Evolutionary conservation across 2,797 vertebrate genomes (phyloP).

Genomic region (Platyrinchus mystaceus): DNA sequence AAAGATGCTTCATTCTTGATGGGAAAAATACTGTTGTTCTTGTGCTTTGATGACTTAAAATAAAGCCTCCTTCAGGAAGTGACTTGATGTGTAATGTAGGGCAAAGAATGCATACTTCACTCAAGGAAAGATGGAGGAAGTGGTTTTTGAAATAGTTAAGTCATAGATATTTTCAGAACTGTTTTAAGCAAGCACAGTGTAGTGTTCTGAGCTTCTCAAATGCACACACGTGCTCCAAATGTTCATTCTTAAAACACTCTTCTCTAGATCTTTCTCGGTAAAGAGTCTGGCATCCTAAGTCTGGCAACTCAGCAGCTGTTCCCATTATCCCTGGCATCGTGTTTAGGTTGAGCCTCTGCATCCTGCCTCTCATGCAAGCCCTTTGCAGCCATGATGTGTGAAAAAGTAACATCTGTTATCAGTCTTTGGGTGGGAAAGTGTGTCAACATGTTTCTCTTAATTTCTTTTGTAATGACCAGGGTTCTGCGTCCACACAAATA

Average conservation of each 20-base stretch:
- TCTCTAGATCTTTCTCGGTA: background rate
- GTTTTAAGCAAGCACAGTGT: background rate
- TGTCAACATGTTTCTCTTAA: background rate
- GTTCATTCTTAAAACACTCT: background rate
- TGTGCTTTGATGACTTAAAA: background rate
- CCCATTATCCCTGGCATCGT: accelerated
- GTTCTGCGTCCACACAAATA: background rate
- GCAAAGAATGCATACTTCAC: background rate
- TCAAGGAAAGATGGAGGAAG: background rate
- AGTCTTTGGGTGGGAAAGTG: background rate
- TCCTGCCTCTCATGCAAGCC: background rate
- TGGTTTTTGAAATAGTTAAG: background rate
- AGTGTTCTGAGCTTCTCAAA: background rate
- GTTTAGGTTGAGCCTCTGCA: background rate
- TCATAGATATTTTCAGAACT: background rate
- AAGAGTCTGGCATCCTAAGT: background rate
- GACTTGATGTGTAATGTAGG: background rate
- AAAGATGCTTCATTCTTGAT: background rate
- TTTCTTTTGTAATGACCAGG: background rate
- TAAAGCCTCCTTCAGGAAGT: background rate
- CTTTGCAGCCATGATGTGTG: background rate
- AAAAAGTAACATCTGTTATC: background rate
- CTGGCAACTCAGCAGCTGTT: background rate
- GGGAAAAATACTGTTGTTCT: background rate
- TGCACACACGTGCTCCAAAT: background rate